Percentiles rank a stretch among this genome's conserved stretches.
These are phyloP conservation scores for Drosophila koepferae DNA, from an alignment of 2,888 invertebrate species.

Conservation along the genomic window DNA sequence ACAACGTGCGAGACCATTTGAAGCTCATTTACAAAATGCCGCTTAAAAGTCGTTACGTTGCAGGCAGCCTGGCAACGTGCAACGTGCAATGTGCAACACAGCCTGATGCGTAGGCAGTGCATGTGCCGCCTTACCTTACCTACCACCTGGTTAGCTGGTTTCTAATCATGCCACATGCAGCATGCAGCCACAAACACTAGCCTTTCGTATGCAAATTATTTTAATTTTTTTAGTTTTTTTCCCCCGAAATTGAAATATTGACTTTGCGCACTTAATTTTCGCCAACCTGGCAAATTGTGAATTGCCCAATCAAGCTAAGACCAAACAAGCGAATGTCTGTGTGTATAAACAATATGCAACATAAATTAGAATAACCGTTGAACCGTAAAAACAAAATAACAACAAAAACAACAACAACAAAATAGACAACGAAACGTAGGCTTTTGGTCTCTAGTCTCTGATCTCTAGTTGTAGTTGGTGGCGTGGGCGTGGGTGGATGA, in stretches of 20 bases:
- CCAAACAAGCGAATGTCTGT: conserved; percentile 1
- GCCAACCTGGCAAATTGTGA: conserved; percentile 71
- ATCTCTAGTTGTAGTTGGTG: conserved; percentile 11
- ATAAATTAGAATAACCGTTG: conserved; percentile 74
- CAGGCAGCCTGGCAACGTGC: conserved; percentile 14
- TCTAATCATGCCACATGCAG: conserved; percentile 55
- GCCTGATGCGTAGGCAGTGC: conserved; percentile 55
- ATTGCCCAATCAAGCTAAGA: conserved; percentile 69
- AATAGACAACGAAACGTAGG: conserved; percentile 33
- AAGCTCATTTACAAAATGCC: conserved; percentile 62
- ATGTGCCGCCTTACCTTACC: conserved; percentile 16
- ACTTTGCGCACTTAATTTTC: conserved; percentile 79
- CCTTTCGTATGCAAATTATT: conserved; percentile 66
- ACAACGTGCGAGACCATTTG: conserved; percentile 47
- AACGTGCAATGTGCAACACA: conserved; percentile 24
- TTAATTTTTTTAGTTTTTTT: conserved; percentile 34
- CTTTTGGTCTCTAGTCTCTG: conserved; percentile 21
- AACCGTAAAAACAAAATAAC: conserved; percentile 34
- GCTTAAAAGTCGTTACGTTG: conserved; percentile 47
- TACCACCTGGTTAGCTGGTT: conserved; percentile 54
- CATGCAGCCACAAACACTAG: conserved; percentile 34
- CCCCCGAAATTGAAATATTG: conserved; percentile 75
- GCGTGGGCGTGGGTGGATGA: conserved; percentile 65
- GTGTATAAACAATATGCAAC: conserved; percentile 60
- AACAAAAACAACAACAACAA: not conserved